Evolutionary conservation across 2,113 vertebrate genomes (phyloP), one percentile per base, ranked within the genome.

Genomic region (Megaceryle torquata): DNA sequence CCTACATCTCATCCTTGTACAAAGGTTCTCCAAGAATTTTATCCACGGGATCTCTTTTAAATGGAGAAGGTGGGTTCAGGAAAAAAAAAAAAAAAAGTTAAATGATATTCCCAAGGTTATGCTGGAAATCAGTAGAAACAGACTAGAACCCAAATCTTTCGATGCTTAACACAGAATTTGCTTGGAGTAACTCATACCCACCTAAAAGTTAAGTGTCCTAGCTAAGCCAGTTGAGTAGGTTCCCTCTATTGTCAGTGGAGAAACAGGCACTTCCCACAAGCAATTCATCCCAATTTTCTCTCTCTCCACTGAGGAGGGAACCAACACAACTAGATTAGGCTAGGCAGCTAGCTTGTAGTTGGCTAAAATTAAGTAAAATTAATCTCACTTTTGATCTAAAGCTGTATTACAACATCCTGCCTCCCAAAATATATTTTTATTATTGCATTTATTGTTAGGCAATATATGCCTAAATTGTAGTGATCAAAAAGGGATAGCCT

Each of bases 171-270:
- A 43, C 31, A 13, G 60, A 65, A 82, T 84, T 72, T 64, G 68
- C 65, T 33, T 57, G 51, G 29, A 71, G 39, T 51, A 91, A 71
- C n/a, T 84, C 33, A 53, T 20, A 41, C 43, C 80, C 77, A 59
- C 67, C 69, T 72, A 57, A n/a, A 95, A 93, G 77, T 87, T 33
- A 63, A 53, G 83, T 39, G 48, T 78, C 80, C 83, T 59, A 19
- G 6, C 41, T 68, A 39, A 92, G 61, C 77, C 92, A 59, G 69
- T 64, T 56, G 65, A 82, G 80, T 68, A 93, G 89, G 91, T 94
- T 97, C 96, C 94, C 96, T 92, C 95, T 95, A 33, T 95, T 95
- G 95, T 76, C 89, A 76, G 69, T 91, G 93, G 95, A 78, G 77
- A 82, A 89, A 56, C 39, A 53, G 81, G 74, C 89, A 91, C 53